Evolutionary conservation across 2,797 vertebrate genomes (phyloP).

Genomic region (Merluccius polli): DNA sequence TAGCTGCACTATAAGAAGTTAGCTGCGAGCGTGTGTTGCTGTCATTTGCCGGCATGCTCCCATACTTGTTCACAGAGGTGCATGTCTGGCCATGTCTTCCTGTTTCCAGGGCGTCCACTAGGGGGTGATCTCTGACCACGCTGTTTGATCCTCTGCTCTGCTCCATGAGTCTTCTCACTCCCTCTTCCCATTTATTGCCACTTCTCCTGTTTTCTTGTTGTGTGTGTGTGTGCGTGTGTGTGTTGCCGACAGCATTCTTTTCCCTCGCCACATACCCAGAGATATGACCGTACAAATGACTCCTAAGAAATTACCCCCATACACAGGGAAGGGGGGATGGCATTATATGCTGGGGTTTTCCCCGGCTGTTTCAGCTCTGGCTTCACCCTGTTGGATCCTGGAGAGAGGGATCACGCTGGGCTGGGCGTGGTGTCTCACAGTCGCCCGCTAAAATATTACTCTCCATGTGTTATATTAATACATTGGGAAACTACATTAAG

Average conservation of each 20-base stretch:
- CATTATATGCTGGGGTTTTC: no score
- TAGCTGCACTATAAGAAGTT: slow-evolving; percentile 61
- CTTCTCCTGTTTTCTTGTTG: neutral
- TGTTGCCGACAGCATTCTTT: neutral
- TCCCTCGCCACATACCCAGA: neutral
- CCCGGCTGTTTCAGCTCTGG: no score
- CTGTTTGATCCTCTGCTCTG: slow-evolving; percentile 4
- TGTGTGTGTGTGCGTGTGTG: neutral
- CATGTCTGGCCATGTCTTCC: neutral
- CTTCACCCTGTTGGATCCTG: no score
- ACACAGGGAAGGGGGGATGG: no score
- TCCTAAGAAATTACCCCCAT: no score
- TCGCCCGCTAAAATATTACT: no score
- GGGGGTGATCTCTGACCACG: slow-evolving; percentile 55
- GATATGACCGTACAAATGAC: neutral
- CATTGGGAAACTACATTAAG: no score
- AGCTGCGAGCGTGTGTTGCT: slow-evolving; percentile 33
- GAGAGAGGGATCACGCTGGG: no score
- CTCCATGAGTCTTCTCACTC: slow-evolving; percentile 12
- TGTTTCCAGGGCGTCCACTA: slow-evolving; percentile 43
- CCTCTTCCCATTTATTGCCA: neutral
- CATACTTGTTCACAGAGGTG: neutral
- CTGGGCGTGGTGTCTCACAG: no score
- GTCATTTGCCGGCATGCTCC: slow-evolving; percentile 15
- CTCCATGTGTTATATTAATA: no score